Conservation (phyloP, 2,797 vertebrate species). For the Zalophus californianus region DNA sequence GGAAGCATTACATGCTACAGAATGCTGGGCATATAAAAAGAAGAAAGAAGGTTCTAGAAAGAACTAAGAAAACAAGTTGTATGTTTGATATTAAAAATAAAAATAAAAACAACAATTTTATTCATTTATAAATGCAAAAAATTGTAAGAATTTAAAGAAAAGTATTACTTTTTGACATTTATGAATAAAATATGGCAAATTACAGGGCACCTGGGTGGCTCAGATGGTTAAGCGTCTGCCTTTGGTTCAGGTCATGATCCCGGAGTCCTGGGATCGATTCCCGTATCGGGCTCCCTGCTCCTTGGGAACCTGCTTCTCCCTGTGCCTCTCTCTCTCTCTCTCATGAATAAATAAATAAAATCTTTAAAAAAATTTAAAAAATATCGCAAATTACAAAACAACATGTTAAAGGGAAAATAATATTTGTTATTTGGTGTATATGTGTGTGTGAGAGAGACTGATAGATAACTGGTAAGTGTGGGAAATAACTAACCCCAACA, state of each 20-base stretch:
- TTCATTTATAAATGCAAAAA: conserved; percentile 14
- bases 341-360: too few species aligned
- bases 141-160: not conserved
- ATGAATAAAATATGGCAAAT: not conserved
- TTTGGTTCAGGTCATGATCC: too few species aligned
- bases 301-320: too few species aligned
- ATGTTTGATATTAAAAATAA: not conserved
- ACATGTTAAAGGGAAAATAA: not conserved
- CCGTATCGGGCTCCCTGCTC: too few species aligned
- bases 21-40: not conserved
- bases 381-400: not conserved
- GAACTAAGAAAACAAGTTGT: not conserved
- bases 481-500: not conserved
- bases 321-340: too few species aligned
- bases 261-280: too few species aligned
- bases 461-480: not conserved
- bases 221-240: too few species aligned
- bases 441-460: not conserved
- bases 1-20: not conserved
- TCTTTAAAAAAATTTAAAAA: not conserved
- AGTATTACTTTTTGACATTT: not conserved
- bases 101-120: not conserved
- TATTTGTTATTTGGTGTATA: not conserved
- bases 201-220: not conserved
- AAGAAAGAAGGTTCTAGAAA: not conserved